These are phyloP conservation scores for Struthidea cinerea DNA, from an alignment of 2,113 vertebrate species.

Conservation along the genomic window DNA sequence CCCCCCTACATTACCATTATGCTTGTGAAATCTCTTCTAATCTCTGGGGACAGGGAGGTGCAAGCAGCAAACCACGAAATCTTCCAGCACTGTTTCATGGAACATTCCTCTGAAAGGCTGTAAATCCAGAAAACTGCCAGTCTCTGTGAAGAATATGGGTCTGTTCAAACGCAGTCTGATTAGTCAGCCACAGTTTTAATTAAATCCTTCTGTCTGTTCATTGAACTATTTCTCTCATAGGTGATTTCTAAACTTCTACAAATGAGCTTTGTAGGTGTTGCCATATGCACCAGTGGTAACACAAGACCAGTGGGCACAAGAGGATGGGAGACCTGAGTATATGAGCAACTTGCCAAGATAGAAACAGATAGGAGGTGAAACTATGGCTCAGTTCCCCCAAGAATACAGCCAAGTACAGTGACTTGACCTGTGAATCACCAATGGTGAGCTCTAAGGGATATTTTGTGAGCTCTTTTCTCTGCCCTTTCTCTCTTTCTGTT, in stretches of 20 bases:
- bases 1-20: not conserved
- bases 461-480: not conserved
- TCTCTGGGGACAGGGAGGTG: not conserved
- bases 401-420: not conserved
- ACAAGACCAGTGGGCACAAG: rapidly evolving
- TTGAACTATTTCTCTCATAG: not conserved
- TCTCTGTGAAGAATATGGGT: not conserved
- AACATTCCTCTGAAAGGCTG: not conserved
- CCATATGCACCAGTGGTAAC: not conserved
- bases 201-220: not conserved
- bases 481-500: not conserved
- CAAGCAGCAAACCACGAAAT: not conserved
- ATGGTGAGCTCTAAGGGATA: not conserved
- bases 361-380: not conserved
- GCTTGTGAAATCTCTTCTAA: not conserved
- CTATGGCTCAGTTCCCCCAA: not conserved
- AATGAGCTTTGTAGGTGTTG: not conserved
- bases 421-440: not conserved
- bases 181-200: not conserved
- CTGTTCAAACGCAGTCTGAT: not conserved
- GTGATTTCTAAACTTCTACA: not conserved
- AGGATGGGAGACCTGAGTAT: not conserved
- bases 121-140: not conserved
- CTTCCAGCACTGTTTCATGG: not conserved
- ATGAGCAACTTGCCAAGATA: not conserved